Conservation (phyloP, 2,113 vertebrate genomes). For the Uria aalge region DNA sequence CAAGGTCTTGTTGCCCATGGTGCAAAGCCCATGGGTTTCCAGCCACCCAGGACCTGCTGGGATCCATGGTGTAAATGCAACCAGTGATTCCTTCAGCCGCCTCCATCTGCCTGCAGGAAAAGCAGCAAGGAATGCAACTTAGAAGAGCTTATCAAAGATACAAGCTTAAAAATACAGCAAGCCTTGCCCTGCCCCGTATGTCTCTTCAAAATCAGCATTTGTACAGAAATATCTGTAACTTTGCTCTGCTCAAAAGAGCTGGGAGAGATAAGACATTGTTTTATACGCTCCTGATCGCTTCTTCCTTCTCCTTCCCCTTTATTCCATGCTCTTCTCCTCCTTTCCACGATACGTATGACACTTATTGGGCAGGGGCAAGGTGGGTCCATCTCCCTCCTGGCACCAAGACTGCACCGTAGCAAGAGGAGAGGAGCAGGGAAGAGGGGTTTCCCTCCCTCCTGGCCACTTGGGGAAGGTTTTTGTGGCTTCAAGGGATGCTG, state of each 20-base stretch:
- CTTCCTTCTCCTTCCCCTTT: not conserved
- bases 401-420: not conserved
- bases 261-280: not conserved
- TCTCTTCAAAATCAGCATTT: not conserved
- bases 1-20: accelerated
- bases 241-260: not conserved
- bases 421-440: not conserved
- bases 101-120: not conserved
- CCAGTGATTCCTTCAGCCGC: not conserved
- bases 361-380: not conserved
- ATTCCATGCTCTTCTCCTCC: not conserved
- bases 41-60: not conserved
- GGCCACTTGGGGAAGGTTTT: not conserved
- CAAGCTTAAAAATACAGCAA: not conserved
- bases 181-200: not conserved
- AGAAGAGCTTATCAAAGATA: not conserved
- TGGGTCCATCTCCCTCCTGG: too few relatives aligned
- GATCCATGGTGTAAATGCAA: not conserved
- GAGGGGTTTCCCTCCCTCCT: not conserved
- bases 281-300: not conserved
- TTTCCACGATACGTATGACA: not conserved
- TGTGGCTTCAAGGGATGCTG: not conserved
- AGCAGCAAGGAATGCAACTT: not conserved
- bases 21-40: not conserved
- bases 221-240: not conserved